Conservation (phyloP, 2,797 vertebrate genomes). For the Threskiornis aethiopicus region DNA sequence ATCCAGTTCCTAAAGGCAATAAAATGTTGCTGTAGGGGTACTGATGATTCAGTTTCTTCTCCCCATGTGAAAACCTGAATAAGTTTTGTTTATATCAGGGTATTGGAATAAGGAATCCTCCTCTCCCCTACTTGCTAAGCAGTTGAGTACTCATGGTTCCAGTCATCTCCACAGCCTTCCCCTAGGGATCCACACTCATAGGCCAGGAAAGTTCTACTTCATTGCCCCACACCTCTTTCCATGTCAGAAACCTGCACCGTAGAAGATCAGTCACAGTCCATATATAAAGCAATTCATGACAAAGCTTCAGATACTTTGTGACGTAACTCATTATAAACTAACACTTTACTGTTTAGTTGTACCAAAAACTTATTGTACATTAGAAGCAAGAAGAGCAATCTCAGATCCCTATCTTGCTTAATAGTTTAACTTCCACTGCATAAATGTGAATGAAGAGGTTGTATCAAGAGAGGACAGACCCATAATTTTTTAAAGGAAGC, state of each 20-base stretch:
- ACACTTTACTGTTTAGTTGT: neutral
- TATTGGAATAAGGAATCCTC: neutral
- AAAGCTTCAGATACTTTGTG: neutral
- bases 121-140: neutral
- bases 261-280: neutral
- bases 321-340: neutral
- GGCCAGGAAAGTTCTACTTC: neutral
- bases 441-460: neutral
- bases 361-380: neutral
- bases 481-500: constrained; percentile 17
- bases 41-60: neutral
- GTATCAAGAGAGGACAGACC: neutral
- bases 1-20: neutral
- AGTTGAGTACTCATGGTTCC: neutral
- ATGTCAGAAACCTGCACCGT: neutral
- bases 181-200: neutral
- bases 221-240: neutral
- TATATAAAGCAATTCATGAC: neutral
- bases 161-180: neutral
- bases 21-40: neutral
- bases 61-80: neutral
- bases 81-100: neutral
- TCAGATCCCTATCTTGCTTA: neutral
- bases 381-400: neutral
- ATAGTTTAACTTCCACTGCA: neutral